Conservation (phyloP, 2,113 vertebrate genomes). For the Smithornis capensis region DNA sequence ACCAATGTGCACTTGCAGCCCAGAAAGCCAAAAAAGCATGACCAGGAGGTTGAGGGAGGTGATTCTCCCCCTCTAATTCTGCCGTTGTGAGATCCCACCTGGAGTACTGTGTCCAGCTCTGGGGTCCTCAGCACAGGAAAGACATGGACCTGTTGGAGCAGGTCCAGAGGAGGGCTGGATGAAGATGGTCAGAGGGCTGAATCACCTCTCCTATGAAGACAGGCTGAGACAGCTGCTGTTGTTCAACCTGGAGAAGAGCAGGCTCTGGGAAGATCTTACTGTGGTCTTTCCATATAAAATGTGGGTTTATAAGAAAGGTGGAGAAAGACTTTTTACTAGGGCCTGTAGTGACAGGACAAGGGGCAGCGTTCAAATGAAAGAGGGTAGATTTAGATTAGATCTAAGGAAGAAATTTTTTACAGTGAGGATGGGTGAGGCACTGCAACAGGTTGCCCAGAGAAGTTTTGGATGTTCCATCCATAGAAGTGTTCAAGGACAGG, state of each 20-base stretch:
- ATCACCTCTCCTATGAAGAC: not conserved
- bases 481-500: not conserved
- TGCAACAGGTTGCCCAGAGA: not conserved
- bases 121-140: not conserved
- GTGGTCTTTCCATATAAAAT: not conserved
- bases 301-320: not conserved
- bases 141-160: not conserved
- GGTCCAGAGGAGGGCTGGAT: not conserved
- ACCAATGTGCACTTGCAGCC: not conserved
- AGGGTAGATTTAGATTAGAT: not conserved
- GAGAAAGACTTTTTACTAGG: not conserved
- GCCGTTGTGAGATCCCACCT: not conserved
- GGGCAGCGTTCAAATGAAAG: not conserved
- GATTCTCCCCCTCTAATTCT: not conserved
- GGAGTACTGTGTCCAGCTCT: not conserved
- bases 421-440: not conserved
- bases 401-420: not conserved
- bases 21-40: not conserved
- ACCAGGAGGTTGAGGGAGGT: not conserved
- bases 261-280: not conserved
- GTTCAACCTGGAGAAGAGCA: not conserved
- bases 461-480: not conserved
- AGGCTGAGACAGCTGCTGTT: not conserved
- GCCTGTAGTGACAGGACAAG: not conserved
- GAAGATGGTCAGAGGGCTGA: not conserved